Percentiles rank a stretch among this genome's conserved stretches.
These are phyloP conservation scores for Dromas ardeola DNA, from an alignment of 2,113 vertebrate genomes.

Conservation along the genomic window DNA sequence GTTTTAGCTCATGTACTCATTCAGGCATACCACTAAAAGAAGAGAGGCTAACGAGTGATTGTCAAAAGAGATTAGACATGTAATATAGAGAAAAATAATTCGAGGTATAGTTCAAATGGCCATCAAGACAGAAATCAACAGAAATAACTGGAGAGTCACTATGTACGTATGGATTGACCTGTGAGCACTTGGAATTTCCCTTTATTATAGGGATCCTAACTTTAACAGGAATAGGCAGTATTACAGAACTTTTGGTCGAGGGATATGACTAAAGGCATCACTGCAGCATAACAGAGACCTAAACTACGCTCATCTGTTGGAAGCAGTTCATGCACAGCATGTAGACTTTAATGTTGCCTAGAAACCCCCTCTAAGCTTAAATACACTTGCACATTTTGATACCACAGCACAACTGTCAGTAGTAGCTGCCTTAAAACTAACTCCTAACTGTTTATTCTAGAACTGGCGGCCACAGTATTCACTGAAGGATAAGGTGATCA, in stretches of 20 bases:
- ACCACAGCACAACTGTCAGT: background rate
- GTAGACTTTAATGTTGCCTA: background rate
- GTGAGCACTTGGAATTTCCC: background rate
- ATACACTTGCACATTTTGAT: background rate
- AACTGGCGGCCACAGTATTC: background rate
- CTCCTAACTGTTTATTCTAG: background rate
- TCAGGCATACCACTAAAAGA: background rate
- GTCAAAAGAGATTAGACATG: background rate
- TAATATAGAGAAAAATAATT: background rate
- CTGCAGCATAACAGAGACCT: background rate
- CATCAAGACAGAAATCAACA: background rate
- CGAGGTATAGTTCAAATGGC: background rate
- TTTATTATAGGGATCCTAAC: background rate
- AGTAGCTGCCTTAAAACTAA: background rate
- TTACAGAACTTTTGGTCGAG: background rate
- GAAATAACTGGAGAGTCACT: slow-evolving; percentile 17
- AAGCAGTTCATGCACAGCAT: background rate
- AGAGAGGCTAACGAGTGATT: background rate
- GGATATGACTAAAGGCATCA: background rate
- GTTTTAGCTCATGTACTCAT: background rate
- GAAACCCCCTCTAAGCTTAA: background rate
- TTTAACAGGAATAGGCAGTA: background rate
- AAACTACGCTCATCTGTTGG: background rate
- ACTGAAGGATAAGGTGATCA: background rate
- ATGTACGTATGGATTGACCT: background rate